phyloP scores from a whole-genome alignment of 30 jellyfish, hydroid and myxozoan species.

The Aurelia coerulea region DNA sequence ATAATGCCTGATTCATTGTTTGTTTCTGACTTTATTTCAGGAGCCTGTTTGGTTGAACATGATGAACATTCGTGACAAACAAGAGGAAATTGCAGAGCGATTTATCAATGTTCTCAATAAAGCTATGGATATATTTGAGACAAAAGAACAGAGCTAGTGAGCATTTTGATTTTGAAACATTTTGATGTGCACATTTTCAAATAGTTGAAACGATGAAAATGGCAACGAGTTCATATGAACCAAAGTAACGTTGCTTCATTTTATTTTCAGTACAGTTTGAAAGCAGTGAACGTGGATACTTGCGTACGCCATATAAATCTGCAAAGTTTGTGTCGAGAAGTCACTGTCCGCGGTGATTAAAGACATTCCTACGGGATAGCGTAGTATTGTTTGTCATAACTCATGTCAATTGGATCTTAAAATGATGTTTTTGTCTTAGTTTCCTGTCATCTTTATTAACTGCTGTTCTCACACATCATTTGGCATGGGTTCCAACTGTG shows the following conservation, averaged over 20 bases:
- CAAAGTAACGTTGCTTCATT: no score
- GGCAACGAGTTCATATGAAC: no score
- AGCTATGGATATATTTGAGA: conserved; percentile 69
- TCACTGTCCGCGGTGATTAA: neutral
- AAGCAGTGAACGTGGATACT: neutral
- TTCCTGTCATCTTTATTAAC: conserved; percentile 88
- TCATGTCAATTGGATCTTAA: neutral
- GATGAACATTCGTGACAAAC: conserved; percentile 68
- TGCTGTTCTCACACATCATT: conserved; percentile 95
- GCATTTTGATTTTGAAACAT: neutral
- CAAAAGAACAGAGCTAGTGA: conserved; percentile 93
- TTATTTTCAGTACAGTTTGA: neutral
- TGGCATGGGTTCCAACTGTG: conserved; percentile 99
- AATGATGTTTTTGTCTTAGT: conserved; percentile 36
- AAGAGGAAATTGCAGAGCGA: conserved; percentile 58
- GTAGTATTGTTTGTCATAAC: neutral
- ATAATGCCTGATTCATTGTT: no score
- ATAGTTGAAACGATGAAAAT: no score
- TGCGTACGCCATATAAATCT: neutral
- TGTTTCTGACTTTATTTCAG: conserved; percentile 14
- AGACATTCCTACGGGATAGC: neutral
- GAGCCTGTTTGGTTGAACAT: conserved; percentile 96
- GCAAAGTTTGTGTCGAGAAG: no score
- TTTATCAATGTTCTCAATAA: conserved; percentile 63
- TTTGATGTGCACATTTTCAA: neutral